Evolutionary conservation across 2,797 vertebrate species (phyloP).

Genomic region (Hippoglossus hippoglossus): DNA sequence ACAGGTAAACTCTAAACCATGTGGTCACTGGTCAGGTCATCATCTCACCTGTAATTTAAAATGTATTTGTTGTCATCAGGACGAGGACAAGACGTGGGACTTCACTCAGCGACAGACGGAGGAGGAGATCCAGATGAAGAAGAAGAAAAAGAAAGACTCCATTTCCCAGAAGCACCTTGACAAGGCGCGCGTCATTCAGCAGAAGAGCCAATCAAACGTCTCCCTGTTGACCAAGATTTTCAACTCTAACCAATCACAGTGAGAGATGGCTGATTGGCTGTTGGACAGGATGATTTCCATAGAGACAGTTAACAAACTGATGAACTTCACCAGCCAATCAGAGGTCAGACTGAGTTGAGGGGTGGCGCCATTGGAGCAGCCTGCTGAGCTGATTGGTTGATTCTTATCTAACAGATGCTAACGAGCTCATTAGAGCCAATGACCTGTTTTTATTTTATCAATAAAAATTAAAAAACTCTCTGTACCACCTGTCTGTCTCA

Average conservation of each 20-base stretch:
- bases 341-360: neutral
- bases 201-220: slow-evolving; percentile 78
- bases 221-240: slow-evolving; percentile 91
- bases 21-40: neutral
- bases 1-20: slow-evolving; percentile 44
- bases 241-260: slow-evolving; percentile 66
- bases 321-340: neutral
- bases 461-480: neutral
- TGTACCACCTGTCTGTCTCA: neutral
- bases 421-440: no score
- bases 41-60: neutral
- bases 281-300: neutral
- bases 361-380: neutral
- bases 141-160: slow-evolving; percentile 49
- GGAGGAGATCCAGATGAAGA: slow-evolving; percentile 86
- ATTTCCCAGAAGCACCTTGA: slow-evolving; percentile 76
- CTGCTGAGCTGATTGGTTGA: neutral
- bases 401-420: neutral
- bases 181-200: slow-evolving; percentile 72
- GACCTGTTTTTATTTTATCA: no score
- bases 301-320: neutral
- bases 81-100: slow-evolving; percentile 85
- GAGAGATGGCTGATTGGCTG: neutral
- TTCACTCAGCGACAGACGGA: slow-evolving; percentile 90
- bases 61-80: slow-evolving; percentile 11